Evolutionary conservation across 2,797 vertebrate species (phyloP), one percentile per base, ranked within the genome.

Genomic region (Rachycentron canadum): DNA sequence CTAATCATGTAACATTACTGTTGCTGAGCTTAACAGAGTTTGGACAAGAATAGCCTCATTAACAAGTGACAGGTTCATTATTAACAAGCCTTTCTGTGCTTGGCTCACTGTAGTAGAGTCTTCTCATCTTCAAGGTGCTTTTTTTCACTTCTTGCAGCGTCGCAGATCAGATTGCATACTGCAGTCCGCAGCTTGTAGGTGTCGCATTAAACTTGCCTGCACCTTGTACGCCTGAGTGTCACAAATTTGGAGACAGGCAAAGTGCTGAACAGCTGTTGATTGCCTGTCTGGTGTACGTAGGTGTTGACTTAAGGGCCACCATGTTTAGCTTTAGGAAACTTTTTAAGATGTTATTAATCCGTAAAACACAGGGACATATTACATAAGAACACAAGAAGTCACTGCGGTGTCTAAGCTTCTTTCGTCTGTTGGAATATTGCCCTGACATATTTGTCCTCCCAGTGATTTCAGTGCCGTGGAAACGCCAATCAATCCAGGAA

Each of bases 361-460:
- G 17, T 55, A n/a, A 63, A 57, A 50, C 66, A 26, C 9, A 32
- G n/a, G 4, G 16, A 2, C 40, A 65, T 25, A 17, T 14, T 65
- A 58, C 5, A 16, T 19, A 17, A 38, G 21, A 52, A 4, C 16
- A 28, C 7, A 40, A 43, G 23, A 36, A 25, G 50, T 43, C 21
- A 21, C 43, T 52, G 23, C 13, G 16, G 10, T 32, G 36, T 78
- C 62, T 28, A 13, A 43, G 67, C 21, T 34, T 19, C 8, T 47
- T 77, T 53, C 52, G 21, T 69, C 26, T 77, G 56, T 49, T 79
- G 56, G 25, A 69, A 30, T 28, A 32, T 30, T 21, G 12, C 32
- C 25, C n/a, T 13, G 23, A 28, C 34, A 53, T 7, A 41, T 50
- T 49, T 65, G 57, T 26, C 59, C 47, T 21, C 28, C 38, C 17